phyloP scores from a whole-genome alignment of 1,140 invertebrate genomes.

The Eciton burchellii region DNA sequence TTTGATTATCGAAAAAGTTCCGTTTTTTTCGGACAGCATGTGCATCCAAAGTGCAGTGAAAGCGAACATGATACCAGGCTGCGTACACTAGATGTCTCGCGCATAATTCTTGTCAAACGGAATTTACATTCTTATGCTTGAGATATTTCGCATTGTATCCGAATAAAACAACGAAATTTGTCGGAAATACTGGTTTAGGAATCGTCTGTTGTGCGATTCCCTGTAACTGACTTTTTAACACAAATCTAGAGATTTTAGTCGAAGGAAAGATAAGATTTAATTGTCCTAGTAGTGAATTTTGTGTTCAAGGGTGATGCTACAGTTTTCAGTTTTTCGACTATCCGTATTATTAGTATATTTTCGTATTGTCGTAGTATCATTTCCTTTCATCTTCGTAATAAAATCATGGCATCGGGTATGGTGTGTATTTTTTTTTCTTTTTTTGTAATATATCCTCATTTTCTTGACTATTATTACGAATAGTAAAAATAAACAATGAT shows the following conservation, averaged over 20 bases:
- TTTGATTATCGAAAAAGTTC: constrained; percentile 72
- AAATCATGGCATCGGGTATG: constrained; percentile 11
- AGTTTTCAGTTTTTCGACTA: constrained; percentile 53
- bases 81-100: constrained; percentile 12
- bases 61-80: constrained; percentile 33
- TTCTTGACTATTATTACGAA: constrained; percentile 15
- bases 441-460: constrained; percentile 17
- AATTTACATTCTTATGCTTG: constrained; percentile 34
- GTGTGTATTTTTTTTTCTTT: too few relatives aligned
- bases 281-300: constrained; percentile 31
- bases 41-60: constrained; percentile 22
- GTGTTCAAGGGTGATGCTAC: constrained; percentile 49
- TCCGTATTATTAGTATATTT: constrained; percentile 14
- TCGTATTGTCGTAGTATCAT: constrained; percentile 1
- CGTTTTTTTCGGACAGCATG: constrained; percentile 53
- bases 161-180: constrained; percentile 63
- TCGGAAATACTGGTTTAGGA: constrained; percentile 8
- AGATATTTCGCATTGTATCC: constrained; percentile 52
- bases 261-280: constrained; percentile 28
- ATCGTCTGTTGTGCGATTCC: neutral
- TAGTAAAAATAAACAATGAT: constrained; percentile 6
- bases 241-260: constrained; percentile 42
- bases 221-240: constrained; percentile 40
- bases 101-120: constrained; percentile 17
- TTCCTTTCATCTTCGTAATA: constrained; percentile 32